phyloP scores from a whole-genome alignment of 2,797 vertebrate species.

The Spheniscus humboldti region DNA sequence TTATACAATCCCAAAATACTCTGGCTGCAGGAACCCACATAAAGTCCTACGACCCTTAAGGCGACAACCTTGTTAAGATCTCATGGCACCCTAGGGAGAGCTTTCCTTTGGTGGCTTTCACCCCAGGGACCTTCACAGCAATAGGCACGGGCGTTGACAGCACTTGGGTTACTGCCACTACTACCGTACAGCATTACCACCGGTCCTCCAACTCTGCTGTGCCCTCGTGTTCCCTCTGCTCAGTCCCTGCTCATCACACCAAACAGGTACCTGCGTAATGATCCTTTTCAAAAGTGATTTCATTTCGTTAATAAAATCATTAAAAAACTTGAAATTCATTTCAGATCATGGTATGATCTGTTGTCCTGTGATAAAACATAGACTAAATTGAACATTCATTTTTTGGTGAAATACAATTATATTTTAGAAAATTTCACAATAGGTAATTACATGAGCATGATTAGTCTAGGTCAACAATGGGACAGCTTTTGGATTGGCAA shows the following conservation, averaged over 20 bases:
- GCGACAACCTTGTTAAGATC: neutral
- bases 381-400: neutral
- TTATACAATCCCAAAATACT: neutral
- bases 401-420: neutral
- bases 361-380: neutral
- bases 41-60: neutral
- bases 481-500: neutral
- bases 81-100: neutral
- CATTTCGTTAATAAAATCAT: neutral
- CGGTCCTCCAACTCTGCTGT: neutral
- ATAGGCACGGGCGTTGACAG: neutral
- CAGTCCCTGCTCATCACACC: neutral
- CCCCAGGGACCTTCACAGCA: neutral
- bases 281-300: neutral
- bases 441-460: neutral
- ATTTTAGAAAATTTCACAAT: neutral
- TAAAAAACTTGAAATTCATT: neutral
- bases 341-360: neutral
- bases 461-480: neutral
- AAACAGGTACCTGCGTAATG: accelerated
- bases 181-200: accelerated
- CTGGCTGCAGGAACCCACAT: neutral
- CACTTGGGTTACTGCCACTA: neutral
- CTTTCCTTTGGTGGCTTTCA: neutral
- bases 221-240: accelerated